Evolutionary conservation across 1,140 invertebrate species (phyloP).

Genomic region (Oscheius sp.): DNA sequence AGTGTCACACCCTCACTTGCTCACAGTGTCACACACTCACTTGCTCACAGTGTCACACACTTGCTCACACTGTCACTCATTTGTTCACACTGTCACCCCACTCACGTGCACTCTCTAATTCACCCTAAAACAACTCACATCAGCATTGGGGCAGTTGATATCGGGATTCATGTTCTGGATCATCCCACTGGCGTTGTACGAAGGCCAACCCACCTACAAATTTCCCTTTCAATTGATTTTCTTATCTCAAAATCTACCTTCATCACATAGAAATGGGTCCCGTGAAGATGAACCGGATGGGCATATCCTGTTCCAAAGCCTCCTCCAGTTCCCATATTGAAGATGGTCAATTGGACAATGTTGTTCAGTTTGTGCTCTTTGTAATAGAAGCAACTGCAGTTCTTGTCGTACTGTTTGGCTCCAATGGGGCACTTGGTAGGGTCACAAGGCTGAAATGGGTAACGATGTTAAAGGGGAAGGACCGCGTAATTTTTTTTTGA

Average conservation of each 20-base stretch:
- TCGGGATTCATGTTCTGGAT: conserved; percentile 28
- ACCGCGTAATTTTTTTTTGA: too few relatives aligned
- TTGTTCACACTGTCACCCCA: too few relatives aligned
- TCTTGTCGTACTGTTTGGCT: conserved; percentile 35
- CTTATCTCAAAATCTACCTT: conserved; percentile 42
- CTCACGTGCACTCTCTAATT: too few relatives aligned
- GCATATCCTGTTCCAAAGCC: conserved; percentile 50
- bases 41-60: too few relatives aligned
- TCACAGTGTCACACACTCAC: too few relatives aligned
- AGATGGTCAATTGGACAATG: conserved; percentile 57
- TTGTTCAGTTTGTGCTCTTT: conserved; percentile 49
- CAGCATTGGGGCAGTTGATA: conserved; percentile 16
- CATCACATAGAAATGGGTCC: conserved; percentile 56
- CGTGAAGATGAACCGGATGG: conserved; percentile 55
- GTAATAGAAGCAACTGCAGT: conserved; percentile 53
- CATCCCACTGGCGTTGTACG: conserved; percentile 21
- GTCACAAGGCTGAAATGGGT: conserved; percentile 14
- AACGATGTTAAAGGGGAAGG: too few relatives aligned
- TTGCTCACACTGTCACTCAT: too few relatives aligned
- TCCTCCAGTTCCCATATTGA: conserved; percentile 58
- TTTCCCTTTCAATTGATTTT: background rate
- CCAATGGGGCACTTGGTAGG: background rate
- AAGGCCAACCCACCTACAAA: conserved; percentile 47
- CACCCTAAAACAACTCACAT: too few relatives aligned
- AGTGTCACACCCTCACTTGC: too few relatives aligned